Conservation (phyloP, 2,888 invertebrate species). For the Stenchaetothrips biformis region DNA sequence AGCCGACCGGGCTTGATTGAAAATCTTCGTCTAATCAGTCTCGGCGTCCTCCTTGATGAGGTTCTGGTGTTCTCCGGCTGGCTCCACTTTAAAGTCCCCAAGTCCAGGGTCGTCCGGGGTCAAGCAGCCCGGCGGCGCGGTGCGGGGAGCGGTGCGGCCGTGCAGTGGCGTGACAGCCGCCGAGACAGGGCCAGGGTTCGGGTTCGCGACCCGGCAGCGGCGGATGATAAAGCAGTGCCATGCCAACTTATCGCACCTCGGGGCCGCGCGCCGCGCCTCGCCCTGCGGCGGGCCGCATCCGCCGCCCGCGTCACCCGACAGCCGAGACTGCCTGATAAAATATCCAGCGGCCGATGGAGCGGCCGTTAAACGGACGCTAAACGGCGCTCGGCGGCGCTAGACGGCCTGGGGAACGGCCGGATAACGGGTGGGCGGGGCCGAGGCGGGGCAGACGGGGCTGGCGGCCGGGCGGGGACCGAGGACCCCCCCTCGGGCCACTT, state of each 20-base stretch:
- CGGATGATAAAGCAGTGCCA: neutral
- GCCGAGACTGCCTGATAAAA: neutral
- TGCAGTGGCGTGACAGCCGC: neutral
- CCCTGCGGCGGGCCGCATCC: too few species aligned
- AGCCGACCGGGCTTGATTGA: too few species aligned
- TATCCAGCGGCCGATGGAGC: neutral
- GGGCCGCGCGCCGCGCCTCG: neutral
- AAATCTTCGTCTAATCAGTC: too few species aligned
- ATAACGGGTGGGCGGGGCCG: neutral
- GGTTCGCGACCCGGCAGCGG: neutral
- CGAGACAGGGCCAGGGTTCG: neutral
- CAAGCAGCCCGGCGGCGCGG: neutral
- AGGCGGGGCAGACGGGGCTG: neutral
- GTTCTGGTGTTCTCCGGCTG: too few species aligned
- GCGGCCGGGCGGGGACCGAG: neutral
- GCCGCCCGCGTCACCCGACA: neutral
- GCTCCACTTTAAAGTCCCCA: too few species aligned
- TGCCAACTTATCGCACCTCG: slow-evolving; percentile 6
- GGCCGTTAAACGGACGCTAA: slow-evolving; percentile 7
- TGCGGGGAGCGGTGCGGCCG: neutral
- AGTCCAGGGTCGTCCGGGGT: neutral
- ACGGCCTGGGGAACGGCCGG: neutral
- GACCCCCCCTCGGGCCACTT: neutral
- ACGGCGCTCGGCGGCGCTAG: neutral
- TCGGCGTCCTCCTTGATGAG: too few species aligned